Evolutionary conservation across 2,113 vertebrate species (phyloP), one percentile per base, ranked within the genome.

Genomic region (Oncorhynchus kisutch): DNA sequence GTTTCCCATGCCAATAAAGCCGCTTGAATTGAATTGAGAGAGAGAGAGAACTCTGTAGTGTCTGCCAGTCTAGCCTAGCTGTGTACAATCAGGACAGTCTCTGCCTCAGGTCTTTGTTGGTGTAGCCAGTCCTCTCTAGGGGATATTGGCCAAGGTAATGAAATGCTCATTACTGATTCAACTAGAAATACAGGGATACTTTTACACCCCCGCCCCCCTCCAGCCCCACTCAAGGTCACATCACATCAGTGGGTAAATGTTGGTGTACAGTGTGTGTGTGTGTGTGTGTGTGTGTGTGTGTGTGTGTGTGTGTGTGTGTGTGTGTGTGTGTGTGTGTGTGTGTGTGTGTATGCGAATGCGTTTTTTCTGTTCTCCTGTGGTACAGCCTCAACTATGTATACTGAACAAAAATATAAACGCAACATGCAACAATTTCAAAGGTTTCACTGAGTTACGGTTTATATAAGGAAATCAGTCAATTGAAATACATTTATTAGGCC

Each of bases 131-230:
- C 71, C 71, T 91, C 90, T 77, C 87, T 57, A 73, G 88, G 88
- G 90, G 90, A 83, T 82, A 87, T 83, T 87, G 85, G 82, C 84
- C 87, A 87, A 88, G 87, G 89, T 92, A 93, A 92, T 92, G 88
- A 92, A 92, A 91, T 87, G 85, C 88, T 91, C 88, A 93, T 92
- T 92, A 92, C 88, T 88, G 87, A 92, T 92, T 92, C 92, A 92
- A 90, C 88, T 88, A 84, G 84, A 90, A 91, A 88, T 87, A 80
- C 85, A 71, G 72, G 84, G 88, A 91, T 92, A 91, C 89, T 87
- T 91, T 91, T 90, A 88, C 90, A 89, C 85, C 31, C 87, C 81
- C 76, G 85, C 84, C 70, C 70, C 2, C 18, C 20, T 82, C 73
- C 73, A 81, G 69, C 64, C 69, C 67, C 77, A 39, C 59, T 73